Evolutionary conservation across 1,140 invertebrate species (phyloP), one percentile per base, ranked within the genome.

Genomic region (Bombus pyrosoma): DNA sequence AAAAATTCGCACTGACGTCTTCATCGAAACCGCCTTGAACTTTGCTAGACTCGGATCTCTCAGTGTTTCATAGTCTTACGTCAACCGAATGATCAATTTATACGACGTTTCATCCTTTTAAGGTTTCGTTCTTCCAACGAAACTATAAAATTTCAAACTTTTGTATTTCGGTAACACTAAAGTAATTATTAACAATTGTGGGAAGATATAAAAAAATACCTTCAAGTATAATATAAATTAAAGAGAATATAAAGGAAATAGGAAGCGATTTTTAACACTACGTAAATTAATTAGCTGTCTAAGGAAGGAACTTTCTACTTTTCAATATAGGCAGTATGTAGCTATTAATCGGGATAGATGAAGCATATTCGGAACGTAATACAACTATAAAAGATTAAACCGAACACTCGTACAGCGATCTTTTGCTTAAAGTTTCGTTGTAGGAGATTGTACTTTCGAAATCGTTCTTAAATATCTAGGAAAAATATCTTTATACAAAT

Each of bases 1-100:
- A 84, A 84, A 84, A 72, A 79, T 79, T 79, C 82, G 37, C 82
- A 72, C 78, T 79, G 75, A 84, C 69, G 82, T 84, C 82, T 84
- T 84, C 75, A 84, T 84, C 62, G 75, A n/a, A 84, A 43, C 76
- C 10, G 32, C 74, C n/a, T 84, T 76, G 75, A 84, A 71, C 62
- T 79, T 84, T 12, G 25, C 32, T 72, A 66, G 28, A 9, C 57
- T 43, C 32, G 12, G 2, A 37, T 74, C 32, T 53, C 28, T 41
- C 25, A 5, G n/a, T 32, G 32, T 62, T 41, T 25, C 37, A 0
- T 39, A 2, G 10, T 15, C 10, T 68, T n/a, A 13, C 39, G 59
- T 25, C 47, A 32, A 8, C 9, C 18, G 15, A 43, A 32, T 47
- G 22, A 13, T 13, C 25, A 41, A 9, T 62, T 22, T 71, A 28